Conservation (phyloP, 2,888 invertebrate genomes). For the Empis stercorea region DNA sequence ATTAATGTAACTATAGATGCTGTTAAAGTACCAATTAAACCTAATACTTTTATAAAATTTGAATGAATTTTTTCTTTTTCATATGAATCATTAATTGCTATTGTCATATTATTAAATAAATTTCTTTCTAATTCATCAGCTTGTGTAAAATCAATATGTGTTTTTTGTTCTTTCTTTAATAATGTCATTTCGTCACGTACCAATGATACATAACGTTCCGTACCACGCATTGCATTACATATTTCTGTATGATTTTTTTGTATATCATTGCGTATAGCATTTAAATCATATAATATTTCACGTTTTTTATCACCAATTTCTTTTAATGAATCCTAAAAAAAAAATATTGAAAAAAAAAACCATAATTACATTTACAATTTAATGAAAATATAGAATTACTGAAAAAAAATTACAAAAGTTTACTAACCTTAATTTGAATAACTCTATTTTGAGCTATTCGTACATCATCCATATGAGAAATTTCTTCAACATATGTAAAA, state of each 20-base stretch:
- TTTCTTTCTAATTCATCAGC: constrained; percentile 65
- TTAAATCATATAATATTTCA: constrained; percentile 3
- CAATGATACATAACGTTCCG: constrained; percentile 7
- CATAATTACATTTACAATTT: no score
- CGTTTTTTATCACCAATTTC: constrained; percentile 8
- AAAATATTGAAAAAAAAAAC: background rate
- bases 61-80: constrained; percentile 70
- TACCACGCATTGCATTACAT: constrained; percentile 2
- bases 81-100: constrained; percentile 66
- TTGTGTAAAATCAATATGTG: constrained; percentile 46
- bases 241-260: constrained; percentile 8
- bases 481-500: constrained; percentile 6
- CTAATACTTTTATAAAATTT: constrained; percentile 45
- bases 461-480: constrained; percentile 11
- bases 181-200: constrained; percentile 6
- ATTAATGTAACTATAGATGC: constrained; percentile 8
- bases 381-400: no score
- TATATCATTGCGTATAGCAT: constrained; percentile 4
- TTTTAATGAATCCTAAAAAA: constrained; percentile 7
- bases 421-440: constrained; percentile 6
- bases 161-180: constrained; percentile 42
- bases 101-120: constrained; percentile 56
- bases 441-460: constrained; percentile 10
- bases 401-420: background rate
- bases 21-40: constrained; percentile 6